phyloP scores from a whole-genome alignment of 1,140 invertebrate genomes.

The Camponotus floridanus region DNA sequence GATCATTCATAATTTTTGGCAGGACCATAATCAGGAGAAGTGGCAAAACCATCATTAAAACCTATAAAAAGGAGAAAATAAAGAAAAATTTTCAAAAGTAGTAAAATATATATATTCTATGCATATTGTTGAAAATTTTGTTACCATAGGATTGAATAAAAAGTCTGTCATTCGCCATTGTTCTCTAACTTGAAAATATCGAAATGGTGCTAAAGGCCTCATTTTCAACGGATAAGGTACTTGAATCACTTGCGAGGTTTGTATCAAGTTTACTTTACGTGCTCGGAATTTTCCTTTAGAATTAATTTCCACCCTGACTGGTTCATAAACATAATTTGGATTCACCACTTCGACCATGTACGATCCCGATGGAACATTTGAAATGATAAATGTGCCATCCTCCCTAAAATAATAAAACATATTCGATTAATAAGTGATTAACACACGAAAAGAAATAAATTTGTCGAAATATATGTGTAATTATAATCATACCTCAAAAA shows the following conservation, averaged over 20 bases:
- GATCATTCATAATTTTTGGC: conserved; percentile 98
- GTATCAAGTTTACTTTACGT: conserved; percentile 97
- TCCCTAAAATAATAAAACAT: conserved; percentile 87
- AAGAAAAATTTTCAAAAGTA: neutral
- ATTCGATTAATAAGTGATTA: conserved; percentile 32
- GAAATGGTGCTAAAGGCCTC: conserved; percentile 92
- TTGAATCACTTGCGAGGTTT: conserved; percentile 95
- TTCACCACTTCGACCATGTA: conserved; percentile 97
- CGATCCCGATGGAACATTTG: conserved; percentile 96
- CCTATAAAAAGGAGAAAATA: conserved; percentile 80
- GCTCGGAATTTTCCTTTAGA: conserved; percentile 98
- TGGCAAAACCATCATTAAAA: conserved; percentile 98
- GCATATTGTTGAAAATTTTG: neutral
- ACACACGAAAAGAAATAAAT: neutral
- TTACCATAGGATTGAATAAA: conserved; percentile 97
- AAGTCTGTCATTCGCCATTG: conserved; percentile 98
- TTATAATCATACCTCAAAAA: conserved; percentile 89
- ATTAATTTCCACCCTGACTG: conserved; percentile 97
- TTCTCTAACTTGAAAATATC: conserved; percentile 97
- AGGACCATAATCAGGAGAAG: conserved; percentile 96
- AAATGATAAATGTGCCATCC: conserved; percentile 97
- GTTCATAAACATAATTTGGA: conserved; percentile 96
- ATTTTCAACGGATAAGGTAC: conserved; percentile 97
- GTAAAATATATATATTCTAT: neutral
- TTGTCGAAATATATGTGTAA: neutral